phyloP scores from a whole-genome alignment of 2,797 vertebrate species.

The Poeciliopsis presidionis region DNA sequence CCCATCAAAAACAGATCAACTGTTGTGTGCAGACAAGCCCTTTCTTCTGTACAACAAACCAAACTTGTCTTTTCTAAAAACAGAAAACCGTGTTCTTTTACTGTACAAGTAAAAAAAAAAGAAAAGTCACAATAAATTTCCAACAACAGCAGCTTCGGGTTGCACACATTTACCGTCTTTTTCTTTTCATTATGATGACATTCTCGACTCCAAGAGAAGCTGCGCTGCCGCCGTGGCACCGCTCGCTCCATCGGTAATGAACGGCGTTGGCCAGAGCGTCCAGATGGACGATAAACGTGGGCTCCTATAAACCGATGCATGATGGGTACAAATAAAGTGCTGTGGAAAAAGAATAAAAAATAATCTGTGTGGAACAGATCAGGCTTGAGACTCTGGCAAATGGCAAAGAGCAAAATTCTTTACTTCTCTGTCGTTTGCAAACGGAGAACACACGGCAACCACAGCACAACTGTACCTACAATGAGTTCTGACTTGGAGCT shows the following conservation, averaged over 20 bases:
- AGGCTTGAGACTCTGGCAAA: too few species aligned
- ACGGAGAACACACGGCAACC: too few species aligned
- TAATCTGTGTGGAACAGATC: too few species aligned
- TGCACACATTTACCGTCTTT: neutral
- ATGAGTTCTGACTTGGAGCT: too few species aligned
- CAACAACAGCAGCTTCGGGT: neutral
- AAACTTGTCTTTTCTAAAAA: neutral
- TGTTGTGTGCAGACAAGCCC: neutral
- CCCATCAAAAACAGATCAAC: neutral
- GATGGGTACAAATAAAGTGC: neutral
- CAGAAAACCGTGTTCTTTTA: neutral
- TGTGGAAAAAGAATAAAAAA: too few species aligned
- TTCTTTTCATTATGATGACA: slow-evolving; percentile 10
- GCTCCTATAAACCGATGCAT: neutral
- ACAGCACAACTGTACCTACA: too few species aligned
- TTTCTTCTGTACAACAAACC: neutral
- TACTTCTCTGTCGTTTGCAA: too few species aligned
- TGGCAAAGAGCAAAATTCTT: too few species aligned
- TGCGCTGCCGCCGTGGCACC: neutral
- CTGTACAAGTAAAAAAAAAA: too few species aligned
- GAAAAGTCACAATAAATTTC: neutral
- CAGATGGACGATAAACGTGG: slow-evolving; percentile 29
- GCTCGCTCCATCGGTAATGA: slow-evolving; percentile 13
- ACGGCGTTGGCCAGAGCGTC: slow-evolving; percentile 3
- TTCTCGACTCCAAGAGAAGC: neutral